phyloP scores from a whole-genome alignment of 2,797 vertebrate species.

The Eospalax fontanierii region DNA sequence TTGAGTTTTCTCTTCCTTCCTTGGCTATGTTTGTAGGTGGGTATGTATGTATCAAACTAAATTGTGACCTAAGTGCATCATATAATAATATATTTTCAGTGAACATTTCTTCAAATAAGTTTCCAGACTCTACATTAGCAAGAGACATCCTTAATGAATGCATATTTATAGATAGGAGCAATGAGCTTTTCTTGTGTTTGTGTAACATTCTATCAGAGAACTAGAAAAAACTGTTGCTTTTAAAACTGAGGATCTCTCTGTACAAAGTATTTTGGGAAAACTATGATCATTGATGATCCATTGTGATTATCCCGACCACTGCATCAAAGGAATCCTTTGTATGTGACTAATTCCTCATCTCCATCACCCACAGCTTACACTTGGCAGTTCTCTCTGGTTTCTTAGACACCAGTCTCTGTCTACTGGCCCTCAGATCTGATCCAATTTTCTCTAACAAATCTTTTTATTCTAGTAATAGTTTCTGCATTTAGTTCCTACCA shows the following conservation, averaged over 20 bases:
- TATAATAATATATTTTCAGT: background rate
- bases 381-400: background rate
- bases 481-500: background rate
- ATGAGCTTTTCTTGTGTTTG: background rate
- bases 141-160: background rate
- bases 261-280: background rate
- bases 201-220: background rate
- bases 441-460: background rate
- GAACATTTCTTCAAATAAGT: constrained; percentile 24
- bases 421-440: background rate
- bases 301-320: background rate
- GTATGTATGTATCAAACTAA: background rate
- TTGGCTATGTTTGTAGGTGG: background rate
- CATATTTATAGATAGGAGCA: background rate
- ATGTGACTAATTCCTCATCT: background rate
- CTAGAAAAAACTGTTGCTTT: background rate
- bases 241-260: background rate
- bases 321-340: background rate
- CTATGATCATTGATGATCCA: background rate
- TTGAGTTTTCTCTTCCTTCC: background rate
- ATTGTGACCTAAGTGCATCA: background rate
- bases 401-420: background rate
- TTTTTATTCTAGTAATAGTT: background rate
- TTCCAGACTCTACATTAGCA: background rate
- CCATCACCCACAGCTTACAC: background rate